Percentiles rank a stretch among this genome's conserved stretches.
Evolutionary conservation across 92 coral and sea anemone genomes (phyloP).

Genomic region (Palythoa caribaeorum): DNA sequence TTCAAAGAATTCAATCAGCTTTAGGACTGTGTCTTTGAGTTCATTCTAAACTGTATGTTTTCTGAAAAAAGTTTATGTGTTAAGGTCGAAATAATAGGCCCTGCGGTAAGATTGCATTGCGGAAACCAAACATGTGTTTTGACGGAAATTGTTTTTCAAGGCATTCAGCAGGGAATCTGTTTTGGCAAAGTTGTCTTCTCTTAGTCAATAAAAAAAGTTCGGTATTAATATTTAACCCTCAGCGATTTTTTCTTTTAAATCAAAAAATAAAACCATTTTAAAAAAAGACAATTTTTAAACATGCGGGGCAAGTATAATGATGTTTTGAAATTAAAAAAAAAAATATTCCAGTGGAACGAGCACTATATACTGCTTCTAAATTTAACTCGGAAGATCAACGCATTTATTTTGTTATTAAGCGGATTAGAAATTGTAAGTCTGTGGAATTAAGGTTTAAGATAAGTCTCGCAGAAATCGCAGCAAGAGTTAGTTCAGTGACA

Average conservation of each 20-base stretch:
- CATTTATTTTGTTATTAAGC: background rate
- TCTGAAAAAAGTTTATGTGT: background rate
- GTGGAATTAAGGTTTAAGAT: too few species aligned
- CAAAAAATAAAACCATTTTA: background rate
- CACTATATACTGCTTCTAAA: background rate
- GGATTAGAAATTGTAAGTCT: too few species aligned
- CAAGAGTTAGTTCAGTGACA: too few species aligned
- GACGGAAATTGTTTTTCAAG: conserved; percentile 28
- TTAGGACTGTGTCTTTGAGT: background rate
- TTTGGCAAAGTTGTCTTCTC: background rate
- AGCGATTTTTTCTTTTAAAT: background rate
- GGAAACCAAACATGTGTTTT: background rate
- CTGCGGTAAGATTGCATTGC: background rate
- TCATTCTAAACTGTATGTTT: background rate
- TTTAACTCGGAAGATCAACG: background rate
- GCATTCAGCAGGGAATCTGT: conserved; percentile 19
- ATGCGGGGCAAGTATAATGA: background rate
- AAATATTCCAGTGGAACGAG: background rate
- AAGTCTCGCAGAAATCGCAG: too few species aligned
- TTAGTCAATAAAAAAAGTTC: background rate
- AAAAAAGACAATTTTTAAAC: background rate
- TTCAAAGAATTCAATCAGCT: conserved; percentile 3
- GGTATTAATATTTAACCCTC: background rate
- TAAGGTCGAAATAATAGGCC: background rate
- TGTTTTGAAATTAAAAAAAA: background rate